Conservation (phyloP, 2,888 invertebrate species). For the Epinotia demarniana region DNA sequence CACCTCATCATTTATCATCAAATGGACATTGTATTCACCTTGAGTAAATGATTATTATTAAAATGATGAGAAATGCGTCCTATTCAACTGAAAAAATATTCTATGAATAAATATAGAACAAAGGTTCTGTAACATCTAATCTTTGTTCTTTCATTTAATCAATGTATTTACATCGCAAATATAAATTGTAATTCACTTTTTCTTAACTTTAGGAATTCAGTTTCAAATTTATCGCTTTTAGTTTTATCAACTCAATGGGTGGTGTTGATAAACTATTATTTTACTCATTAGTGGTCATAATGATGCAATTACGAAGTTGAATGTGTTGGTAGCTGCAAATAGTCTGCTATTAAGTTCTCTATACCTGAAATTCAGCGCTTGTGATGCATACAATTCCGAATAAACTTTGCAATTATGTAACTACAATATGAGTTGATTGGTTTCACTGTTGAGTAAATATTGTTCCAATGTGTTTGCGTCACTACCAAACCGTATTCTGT, state of each 20-base stretch:
- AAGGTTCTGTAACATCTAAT: too few relatives aligned
- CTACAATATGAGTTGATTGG: slow-evolving; percentile 27
- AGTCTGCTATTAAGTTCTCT: neutral
- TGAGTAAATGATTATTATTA: slow-evolving; percentile 46
- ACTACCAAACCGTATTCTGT: slow-evolving; percentile 17
- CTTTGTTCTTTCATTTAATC: too few relatives aligned
- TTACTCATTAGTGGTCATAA: neutral
- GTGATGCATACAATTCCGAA: slow-evolving; percentile 1
- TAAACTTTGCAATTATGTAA: slow-evolving; percentile 19
- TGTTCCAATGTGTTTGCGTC: slow-evolving; percentile 35
- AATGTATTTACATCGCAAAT: neutral
- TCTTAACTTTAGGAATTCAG: slow-evolving; percentile 3
- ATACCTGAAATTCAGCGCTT: neutral
- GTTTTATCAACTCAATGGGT: slow-evolving; percentile 9
- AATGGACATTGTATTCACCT: slow-evolving; percentile 50
- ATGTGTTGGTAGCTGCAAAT: neutral
- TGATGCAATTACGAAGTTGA: neutral
- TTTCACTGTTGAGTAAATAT: slow-evolving; percentile 34
- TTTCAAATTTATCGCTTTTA: neutral
- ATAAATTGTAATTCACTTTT: neutral
- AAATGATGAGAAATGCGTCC: neutral
- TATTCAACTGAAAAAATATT: neutral
- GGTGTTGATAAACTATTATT: slow-evolving; percentile 19
- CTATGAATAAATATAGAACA: too few relatives aligned
- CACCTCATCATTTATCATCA: neutral